Evolutionary conservation across 2,113 vertebrate genomes (phyloP), one percentile per base, ranked within the genome.

Genomic region (Corapipo altera): DNA sequence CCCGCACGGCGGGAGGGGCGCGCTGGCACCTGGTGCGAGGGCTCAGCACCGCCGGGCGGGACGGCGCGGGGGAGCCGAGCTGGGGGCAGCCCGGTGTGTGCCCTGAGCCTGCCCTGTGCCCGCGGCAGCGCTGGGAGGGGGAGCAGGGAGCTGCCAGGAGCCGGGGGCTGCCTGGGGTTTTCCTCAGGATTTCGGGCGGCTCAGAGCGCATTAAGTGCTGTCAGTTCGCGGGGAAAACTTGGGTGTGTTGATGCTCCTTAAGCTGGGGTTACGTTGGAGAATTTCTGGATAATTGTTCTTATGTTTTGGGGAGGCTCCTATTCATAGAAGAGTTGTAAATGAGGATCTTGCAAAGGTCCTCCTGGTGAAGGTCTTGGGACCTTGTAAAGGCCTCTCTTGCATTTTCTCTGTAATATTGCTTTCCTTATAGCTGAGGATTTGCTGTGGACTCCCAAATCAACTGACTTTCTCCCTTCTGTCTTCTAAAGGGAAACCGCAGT

Each of bases 1-100:
- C 46, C 69, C 66, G 23, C 65, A 16, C 16, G 52, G 46, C 48
- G 23, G n/a, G 43, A 44, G 71, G 54, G 28, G 41, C 54, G 32
- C 30, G 62, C 37, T 16, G 18, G 37, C 44, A 16, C 48, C 44
- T n/a, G 8, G 62, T 8, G 0, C 2, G 73, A 24, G 77, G 15
- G 43, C 4, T 46, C 72, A 0, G 39, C 59, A 12, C 23, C 79
- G 49, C 54, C 3, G 88, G 27, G 8, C 43, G 48, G 35, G 85
- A 6, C 62, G 4, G 61, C 57, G 41, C 32, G 8, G 1, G 4
- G 4, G 76, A 14, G 67, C 32, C 2, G 51, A 5, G 30, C 1
- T 7, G 70, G 1, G 85, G 72, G 86, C 46, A 26, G 66, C 64
- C 9, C 5, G 21, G 13, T 28, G 33, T 2, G 54, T 67, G 79